Evolutionary conservation across 2,888 invertebrate species (phyloP).

Genomic region (Ennomos erosarius): DNA sequence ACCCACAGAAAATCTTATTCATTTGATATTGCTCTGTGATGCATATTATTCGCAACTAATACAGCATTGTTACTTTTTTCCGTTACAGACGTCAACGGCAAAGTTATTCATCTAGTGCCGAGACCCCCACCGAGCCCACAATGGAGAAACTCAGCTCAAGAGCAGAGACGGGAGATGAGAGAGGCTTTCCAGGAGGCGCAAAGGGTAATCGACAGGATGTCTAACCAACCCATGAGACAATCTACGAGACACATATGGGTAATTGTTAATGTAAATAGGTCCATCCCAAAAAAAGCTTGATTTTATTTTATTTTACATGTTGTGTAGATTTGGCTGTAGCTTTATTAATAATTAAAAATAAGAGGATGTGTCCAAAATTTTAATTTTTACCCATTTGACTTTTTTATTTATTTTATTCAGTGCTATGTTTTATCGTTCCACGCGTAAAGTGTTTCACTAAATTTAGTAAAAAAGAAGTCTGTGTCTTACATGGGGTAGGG

Average conservation of each 20-base stretch:
- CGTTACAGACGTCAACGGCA: slow-evolving; percentile 92
- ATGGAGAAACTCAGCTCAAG: slow-evolving; percentile 25
- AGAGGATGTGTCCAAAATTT: not conserved
- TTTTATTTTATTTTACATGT: too few relatives aligned
- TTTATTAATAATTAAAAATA: too few relatives aligned
- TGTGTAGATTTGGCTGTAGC: too few relatives aligned
- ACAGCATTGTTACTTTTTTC: too few relatives aligned
- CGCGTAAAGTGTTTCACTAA: not conserved
- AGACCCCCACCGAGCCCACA: slow-evolving; percentile 89
- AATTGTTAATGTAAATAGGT: slow-evolving; percentile 19
- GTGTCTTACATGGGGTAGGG: too few relatives aligned
- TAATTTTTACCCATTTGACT: not conserved
- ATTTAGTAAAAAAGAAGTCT: too few relatives aligned
- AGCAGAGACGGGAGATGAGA: slow-evolving; percentile 4
- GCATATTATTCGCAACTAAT: too few relatives aligned
- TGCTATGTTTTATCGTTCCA: slow-evolving; percentile 1
- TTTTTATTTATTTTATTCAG: not conserved
- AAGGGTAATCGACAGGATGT: slow-evolving; percentile 9
- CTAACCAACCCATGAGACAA: slow-evolving; percentile 42
- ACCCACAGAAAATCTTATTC: too few relatives aligned
- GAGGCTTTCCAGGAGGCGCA: slow-evolving; percentile 14
- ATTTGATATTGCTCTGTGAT: too few relatives aligned
- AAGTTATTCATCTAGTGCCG: slow-evolving; percentile 96
- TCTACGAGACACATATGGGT: slow-evolving; percentile 56
- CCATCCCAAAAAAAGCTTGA: too few relatives aligned